phyloP scores from a whole-genome alignment of 2,113 vertebrate species.

The Tichodroma muraria region DNA sequence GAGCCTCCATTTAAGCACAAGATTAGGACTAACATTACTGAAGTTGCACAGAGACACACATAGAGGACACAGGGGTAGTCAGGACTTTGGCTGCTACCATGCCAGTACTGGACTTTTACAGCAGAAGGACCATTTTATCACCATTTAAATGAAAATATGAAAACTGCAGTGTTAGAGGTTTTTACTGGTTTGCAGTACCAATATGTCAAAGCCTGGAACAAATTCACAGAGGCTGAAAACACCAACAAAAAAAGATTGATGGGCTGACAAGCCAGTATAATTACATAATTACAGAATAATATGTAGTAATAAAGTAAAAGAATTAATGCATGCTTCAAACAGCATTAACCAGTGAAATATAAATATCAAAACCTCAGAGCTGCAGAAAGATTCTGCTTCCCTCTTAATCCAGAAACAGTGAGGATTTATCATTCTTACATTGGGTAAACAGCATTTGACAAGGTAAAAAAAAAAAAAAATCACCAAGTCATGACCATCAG shows the following conservation, averaged over 20 bases:
- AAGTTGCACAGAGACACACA: background rate
- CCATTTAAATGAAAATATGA: background rate
- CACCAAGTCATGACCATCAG: background rate
- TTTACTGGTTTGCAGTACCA: background rate
- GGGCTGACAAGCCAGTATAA: conserved; percentile 4
- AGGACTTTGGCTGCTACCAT: background rate
- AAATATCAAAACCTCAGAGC: background rate
- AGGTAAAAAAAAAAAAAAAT: background rate
- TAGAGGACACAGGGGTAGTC: background rate
- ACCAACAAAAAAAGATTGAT: background rate
- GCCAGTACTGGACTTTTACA: background rate
- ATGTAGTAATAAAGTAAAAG: background rate
- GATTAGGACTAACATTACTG: background rate
- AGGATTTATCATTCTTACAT: background rate
- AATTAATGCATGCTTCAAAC: conserved; percentile 6
- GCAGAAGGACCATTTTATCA: background rate
- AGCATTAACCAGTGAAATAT: background rate
- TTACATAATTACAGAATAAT: conserved; percentile 25
- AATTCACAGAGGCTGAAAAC: conserved; percentile 16
- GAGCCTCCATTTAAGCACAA: background rate
- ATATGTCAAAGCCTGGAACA: background rate
- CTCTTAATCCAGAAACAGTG: background rate
- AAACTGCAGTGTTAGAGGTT: background rate
- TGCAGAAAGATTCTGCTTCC: background rate
- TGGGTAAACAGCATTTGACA: background rate